Evolutionary conservation across 2,888 invertebrate genomes (phyloP), one percentile per base, ranked within the genome.

Genomic region (Hydrotaea cyrtoneurina): DNA sequence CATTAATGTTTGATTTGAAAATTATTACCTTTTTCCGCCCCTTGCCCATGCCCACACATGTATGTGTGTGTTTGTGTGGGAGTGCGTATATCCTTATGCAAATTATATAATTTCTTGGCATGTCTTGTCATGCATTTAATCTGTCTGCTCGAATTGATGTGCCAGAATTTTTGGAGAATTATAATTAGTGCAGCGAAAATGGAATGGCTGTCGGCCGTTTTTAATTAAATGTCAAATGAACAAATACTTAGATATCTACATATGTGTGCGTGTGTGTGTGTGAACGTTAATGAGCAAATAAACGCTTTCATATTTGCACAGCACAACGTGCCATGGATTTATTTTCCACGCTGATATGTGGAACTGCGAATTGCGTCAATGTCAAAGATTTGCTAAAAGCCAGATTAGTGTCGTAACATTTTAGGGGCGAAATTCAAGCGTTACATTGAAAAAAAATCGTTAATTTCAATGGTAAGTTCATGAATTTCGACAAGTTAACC

Each of bases 1-100:
- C 72, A 55, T 72, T 72, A 55, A 55, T 53, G 53, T 72, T 72
- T 50, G 53, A 53, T 55, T 53, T 53, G 66, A 43, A 66, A 21
- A 66, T 39, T 39, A 43, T 39, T 55, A 3, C 59, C 59, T 3
- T 39, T 10, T 39, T 39, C n/a, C n/a, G 11, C 4, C 39, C 1
- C 1, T 4, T 1, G 10, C 4, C 39, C 39, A 39, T 39, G 7
- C 1, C 8, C 3, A 39, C 13, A 13, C 10, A 10, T 39, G 3
- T 10, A 8, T 39, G 7, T 39, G 10, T 3, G 4, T 39, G 39
- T 39, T 39, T 4, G 39, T 39, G 39, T 39, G 7, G 4, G 1
- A 8, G 3, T 39, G 39, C 13, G 3, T 31, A 4, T 7, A 11
- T 39, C 39, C 39, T 31, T 31, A 31, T 39, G 39, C 39, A 19